Evolutionary conservation across 2,113 vertebrate genomes (phyloP).

Genomic region (Archilochus colubris): DNA sequence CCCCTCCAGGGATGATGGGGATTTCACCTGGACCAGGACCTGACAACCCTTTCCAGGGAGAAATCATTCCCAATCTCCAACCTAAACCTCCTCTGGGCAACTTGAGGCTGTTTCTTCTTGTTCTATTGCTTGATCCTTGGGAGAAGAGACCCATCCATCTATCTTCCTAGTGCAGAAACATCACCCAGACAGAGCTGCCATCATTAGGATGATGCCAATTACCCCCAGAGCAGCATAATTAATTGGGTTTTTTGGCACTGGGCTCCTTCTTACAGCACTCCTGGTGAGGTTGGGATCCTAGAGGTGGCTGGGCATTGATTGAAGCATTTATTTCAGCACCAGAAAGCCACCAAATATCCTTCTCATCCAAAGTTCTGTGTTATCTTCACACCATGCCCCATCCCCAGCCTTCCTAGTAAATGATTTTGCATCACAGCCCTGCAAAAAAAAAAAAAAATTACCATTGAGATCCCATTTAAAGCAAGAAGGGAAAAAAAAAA

Average conservation of each 20-base stretch:
- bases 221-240: not conserved
- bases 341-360: not conserved
- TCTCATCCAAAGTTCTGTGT: not conserved
- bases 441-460: conserved; percentile 15
- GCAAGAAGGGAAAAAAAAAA: conserved; percentile 58
- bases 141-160: no score
- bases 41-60: no score
- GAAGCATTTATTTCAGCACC: not conserved
- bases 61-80: no score
- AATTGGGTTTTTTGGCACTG: not conserved
- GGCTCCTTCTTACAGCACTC: not conserved
- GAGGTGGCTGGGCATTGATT: not conserved
- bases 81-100: no score
- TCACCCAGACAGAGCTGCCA: not conserved
- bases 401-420: conserved; percentile 44
- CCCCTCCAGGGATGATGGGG: no score
- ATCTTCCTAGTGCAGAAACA: not conserved
- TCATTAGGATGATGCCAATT: not conserved
- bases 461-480: conserved; percentile 77
- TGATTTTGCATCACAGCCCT: not conserved
- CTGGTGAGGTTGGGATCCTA: rapidly evolving
- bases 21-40: no score
- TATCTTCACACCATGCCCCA: not conserved
- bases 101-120: no score
- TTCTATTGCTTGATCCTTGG: no score